Evolutionary conservation across 2,888 invertebrate species (phyloP).

Genomic region (Colletes collaris): DNA sequence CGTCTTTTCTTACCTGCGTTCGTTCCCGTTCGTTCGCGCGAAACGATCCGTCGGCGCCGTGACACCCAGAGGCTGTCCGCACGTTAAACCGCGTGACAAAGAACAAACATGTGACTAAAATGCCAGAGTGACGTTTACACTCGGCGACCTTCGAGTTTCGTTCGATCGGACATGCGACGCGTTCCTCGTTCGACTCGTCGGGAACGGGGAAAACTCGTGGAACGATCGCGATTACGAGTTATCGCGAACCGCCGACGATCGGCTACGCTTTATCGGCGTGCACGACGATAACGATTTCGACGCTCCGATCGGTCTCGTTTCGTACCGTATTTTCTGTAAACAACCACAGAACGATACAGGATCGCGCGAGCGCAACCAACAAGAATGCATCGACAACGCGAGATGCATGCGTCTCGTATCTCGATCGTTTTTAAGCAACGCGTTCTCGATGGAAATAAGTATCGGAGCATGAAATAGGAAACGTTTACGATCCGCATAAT

Average conservation of each 20-base stretch:
- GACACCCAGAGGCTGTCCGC: constrained; percentile 9
- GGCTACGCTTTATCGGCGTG: neutral
- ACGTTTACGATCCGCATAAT: neutral
- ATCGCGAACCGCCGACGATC: neutral
- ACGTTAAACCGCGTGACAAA: constrained; percentile 53
- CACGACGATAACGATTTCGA: neutral
- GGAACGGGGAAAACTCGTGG: neutral
- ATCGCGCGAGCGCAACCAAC: too few relatives aligned
- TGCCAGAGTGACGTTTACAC: constrained; percentile 50
- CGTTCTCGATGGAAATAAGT: neutral
- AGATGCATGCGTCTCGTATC: too few relatives aligned
- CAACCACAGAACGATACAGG: too few relatives aligned
- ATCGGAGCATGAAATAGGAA: neutral
- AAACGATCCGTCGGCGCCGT: neutral
- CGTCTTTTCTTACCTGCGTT: neutral
- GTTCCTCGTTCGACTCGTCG: constrained; percentile 6
- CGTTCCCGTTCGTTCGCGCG: too few relatives aligned
- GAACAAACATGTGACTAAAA: constrained; percentile 59
- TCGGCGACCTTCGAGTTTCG: constrained; percentile 57
- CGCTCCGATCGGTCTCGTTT: too few relatives aligned
- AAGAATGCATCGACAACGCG: too few relatives aligned
- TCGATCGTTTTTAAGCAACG: neutral
- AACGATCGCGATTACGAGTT: too few relatives aligned
- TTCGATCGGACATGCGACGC: constrained; percentile 28
- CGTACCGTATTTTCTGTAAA: too few relatives aligned